Evolutionary conservation across 2,888 invertebrate genomes (phyloP), one percentile per base, ranked within the genome.

Genomic region (Venusia cambrica): DNA sequence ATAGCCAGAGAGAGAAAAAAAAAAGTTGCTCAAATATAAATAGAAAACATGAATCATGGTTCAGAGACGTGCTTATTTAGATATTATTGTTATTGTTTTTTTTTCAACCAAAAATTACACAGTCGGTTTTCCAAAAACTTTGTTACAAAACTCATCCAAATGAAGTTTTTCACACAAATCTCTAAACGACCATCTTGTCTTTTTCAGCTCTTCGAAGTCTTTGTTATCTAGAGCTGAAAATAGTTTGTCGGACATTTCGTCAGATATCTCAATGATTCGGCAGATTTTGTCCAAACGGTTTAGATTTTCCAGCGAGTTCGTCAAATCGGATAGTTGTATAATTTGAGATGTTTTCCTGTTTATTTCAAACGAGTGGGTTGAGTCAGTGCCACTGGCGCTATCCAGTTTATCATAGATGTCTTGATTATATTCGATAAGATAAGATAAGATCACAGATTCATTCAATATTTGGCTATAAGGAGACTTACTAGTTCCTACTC

Each of bases 261-360:
- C 85, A 1, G 87, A 85, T 39, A 85, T 84, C 59, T 87, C 85
- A n/a, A 87, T 81, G 3, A 85, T 81, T 36, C 70, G 68, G 44
- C 85, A 85, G 35, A 87, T 79, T 54, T 81, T 83, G 35, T 85
- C 83, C 16, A 87, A 61, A 4, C 73, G 70, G 1, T 59, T 58
- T 24, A 87, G 50, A 47, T 87, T 83, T 12, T 85, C 84, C 5
- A 76, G 38, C 1, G 87, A 87, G 32, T 64, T 76, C 0, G 76
- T 73, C 20, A 87, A 44, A 54, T 85, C 87, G 1, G 59, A 51
- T 6, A 87, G 65, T 11, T 75, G 60, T 4, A 87, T 61, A 3
- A 85, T 57, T 61, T 83, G 76, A 2, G 87, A 87, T 48, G 73
- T 76, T 26, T 56, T 73, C 38, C 74, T 69, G 2, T 66, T 51